Percentiles rank a stretch among this genome's conserved stretches.
These are phyloP conservation scores for Chrysemys picta DNA, from an alignment of 2,113 vertebrate species.

Conservation along the genomic window DNA sequence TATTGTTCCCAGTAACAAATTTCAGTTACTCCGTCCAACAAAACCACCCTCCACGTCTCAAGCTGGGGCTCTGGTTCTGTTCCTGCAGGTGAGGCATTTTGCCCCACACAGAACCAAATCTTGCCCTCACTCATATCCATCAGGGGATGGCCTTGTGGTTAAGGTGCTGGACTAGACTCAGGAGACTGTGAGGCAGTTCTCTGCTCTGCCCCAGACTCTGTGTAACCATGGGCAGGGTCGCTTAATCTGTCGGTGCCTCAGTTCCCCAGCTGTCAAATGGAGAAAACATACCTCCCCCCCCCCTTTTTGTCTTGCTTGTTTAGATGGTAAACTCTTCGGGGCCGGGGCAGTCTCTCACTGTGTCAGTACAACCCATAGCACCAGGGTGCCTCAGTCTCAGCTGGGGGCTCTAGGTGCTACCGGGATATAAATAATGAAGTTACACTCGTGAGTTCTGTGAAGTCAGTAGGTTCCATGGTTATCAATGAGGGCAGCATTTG, in stretches of 20 bases:
- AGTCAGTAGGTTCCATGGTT: neutral
- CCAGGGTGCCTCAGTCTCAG: neutral
- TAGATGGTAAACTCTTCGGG: neutral
- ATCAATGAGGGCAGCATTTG: neutral
- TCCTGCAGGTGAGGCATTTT: neutral
- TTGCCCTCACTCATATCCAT: neutral
- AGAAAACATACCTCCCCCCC: neutral
- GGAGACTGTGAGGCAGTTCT: neutral
- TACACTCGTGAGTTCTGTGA: neutral
- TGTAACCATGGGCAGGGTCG: neutral
- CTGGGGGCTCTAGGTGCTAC: neutral
- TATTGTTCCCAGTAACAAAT: constrained; percentile 9
- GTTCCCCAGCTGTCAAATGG: neutral
- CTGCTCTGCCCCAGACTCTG: neutral
- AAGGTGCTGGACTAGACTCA: neutral
- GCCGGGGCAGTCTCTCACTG: neutral
- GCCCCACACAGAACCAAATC: neutral
- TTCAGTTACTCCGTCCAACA: constrained; percentile 24
- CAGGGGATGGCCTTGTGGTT: neutral
- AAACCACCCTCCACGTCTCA: neutral
- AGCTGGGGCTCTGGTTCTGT: neutral
- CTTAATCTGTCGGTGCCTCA: neutral
- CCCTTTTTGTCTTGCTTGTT: neutral
- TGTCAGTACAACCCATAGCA: neutral
- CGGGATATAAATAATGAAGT: neutral